Conservation (phyloP, 2,113 vertebrate species). For the Lepus americanus region DNA sequence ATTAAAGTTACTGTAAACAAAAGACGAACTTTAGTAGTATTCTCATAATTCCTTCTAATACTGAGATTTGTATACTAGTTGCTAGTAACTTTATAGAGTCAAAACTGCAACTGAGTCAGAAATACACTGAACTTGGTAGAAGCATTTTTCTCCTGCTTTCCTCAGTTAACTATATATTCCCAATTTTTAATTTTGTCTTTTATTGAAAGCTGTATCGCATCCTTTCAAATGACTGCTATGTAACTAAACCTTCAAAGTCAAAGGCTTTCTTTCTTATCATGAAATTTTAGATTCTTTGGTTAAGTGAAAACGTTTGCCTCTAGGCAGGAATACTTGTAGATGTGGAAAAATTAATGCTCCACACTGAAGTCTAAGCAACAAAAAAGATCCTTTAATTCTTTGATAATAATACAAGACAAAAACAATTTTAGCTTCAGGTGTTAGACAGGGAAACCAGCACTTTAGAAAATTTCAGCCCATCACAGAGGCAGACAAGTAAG, state of each 20-base stretch:
- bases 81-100: background rate
- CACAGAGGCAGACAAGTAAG: background rate
- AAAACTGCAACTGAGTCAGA: conserved; percentile 8
- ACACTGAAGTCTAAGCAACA: background rate
- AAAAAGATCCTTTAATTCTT: conserved; percentile 11
- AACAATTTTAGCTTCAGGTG: conserved; percentile 38
- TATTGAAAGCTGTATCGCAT: conserved; percentile 27
- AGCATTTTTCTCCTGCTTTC: background rate
- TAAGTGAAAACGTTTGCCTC: conserved; percentile 11
- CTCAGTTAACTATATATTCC: background rate
- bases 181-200: conserved; percentile 3
- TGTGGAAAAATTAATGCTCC: background rate
- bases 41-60: background rate
- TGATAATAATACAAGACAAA: conserved; percentile 4
- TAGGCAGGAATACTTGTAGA: background rate
- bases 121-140: background rate
- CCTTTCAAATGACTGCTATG: conserved; percentile 25
- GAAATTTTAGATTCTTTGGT: conserved; percentile 29
- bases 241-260: conserved; percentile 39
- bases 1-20: conserved; percentile 26
- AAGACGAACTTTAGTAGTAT: conserved; percentile 29
- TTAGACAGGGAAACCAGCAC: background rate
- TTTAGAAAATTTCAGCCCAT: conserved; percentile 42
- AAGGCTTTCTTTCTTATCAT: conserved; percentile 7
- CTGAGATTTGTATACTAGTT: background rate